phyloP scores from a whole-genome alignment of 2,888 invertebrate genomes.

The Nomada goodeniana region DNA sequence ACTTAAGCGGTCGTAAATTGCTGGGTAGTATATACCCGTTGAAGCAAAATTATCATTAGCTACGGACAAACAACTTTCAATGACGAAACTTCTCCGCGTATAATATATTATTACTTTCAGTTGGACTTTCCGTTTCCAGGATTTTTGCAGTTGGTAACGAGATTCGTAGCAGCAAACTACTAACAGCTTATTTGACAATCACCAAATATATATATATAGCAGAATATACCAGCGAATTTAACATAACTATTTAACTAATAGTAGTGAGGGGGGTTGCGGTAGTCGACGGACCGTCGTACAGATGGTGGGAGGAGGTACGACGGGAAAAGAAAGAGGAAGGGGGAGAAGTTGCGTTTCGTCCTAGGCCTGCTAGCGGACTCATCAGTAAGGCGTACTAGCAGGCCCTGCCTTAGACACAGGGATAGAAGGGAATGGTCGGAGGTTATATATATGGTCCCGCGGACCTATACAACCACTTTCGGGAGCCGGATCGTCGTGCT shows the following conservation, averaged over 20 bases:
- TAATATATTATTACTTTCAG: slow-evolving; percentile 50
- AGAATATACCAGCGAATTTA: neutral
- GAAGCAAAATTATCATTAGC: slow-evolving; percentile 48
- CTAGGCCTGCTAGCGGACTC: no score
- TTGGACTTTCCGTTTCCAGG: slow-evolving; percentile 29
- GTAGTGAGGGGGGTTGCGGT: no score
- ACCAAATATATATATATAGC: neutral
- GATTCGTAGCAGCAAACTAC: slow-evolving; percentile 1
- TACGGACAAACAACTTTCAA: slow-evolving; percentile 57
- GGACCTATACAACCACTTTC: no score
- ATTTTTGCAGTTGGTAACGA: slow-evolving; percentile 39
- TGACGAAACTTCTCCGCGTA: slow-evolving; percentile 38
- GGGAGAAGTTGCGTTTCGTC: no score
- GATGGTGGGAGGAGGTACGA: no score
- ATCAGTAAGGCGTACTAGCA: no score
- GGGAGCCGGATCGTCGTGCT: no score
- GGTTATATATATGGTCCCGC: no score
- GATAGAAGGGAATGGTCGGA: no score
- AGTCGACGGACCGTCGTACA: no score
- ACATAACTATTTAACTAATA: neutral
- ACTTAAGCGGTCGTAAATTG: slow-evolving; percentile 9
- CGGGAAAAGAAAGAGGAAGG: no score
- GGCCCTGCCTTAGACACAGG: no score
- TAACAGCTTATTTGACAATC: slow-evolving; percentile 12
- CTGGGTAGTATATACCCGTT: slow-evolving; percentile 15